Base-by-base conservation (phyloP, 2,888 invertebrate genomes). In the Drosophila fungiperda region DNA sequence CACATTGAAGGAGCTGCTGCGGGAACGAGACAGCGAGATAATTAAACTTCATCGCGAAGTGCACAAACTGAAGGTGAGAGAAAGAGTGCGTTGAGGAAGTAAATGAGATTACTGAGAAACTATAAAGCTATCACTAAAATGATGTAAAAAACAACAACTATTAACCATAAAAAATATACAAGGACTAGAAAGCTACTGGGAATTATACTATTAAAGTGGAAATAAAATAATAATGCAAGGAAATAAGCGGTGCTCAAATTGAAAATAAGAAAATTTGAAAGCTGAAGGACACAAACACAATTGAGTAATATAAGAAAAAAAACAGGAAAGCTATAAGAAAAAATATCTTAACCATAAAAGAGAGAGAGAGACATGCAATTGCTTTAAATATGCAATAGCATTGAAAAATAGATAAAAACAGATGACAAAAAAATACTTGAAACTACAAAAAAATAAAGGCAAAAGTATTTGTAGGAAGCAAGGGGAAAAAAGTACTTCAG, bases 21-120 rank as follows among this genome's bases (percentile, higher is more conserved):
- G 93, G 61, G 92, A 92, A 48, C 94, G 94, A 68, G 95, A 95
- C 72, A 93, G 94, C 45, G 95, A 95, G 90, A 94, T 96, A 57
- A 87, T 94, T 42, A 94, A 94, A 82, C 92, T 96, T 50, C 95
- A 95, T 89, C 93, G 95, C 62, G 96, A 96, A 93, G 94, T 96
- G 60, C 95, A 96, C 92, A 96, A 96, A 92, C 72, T 84, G 4
- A 84, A 84, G 83, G 83, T 84, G 65, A 77, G 80, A 38, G 45
- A 75, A 78, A 48, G 5, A 20, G 12, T 38, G 36, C 8, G 8
- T 7, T 15, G 15, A 8, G 23, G 15, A 52, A 12, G 23, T 32
- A 23, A 17, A 35, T 20, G 29, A 7, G 15, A 38, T n/a, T 9
- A 40, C 11, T 17, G 9, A 3, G 11, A 2, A 45, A 12, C 20